Percentiles rank a stretch among this genome's conserved stretches.
phyloP scores from a whole-genome alignment of 2,113 vertebrate species.

The Okapia johnstoni region DNA sequence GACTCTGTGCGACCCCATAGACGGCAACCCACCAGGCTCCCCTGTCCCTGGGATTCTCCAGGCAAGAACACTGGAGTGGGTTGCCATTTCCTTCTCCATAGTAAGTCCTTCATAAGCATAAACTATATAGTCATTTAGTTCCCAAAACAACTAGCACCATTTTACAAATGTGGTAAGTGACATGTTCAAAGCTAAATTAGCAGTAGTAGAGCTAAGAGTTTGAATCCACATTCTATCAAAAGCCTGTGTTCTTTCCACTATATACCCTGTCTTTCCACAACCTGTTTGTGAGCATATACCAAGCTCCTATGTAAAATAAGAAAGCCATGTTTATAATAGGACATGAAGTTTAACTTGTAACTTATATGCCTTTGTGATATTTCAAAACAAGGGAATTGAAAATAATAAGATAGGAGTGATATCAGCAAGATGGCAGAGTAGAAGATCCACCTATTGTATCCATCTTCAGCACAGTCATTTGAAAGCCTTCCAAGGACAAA shows the following conservation, averaged over 20 bases:
- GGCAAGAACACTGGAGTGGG: too few relatives aligned
- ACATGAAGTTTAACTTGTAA: not conserved
- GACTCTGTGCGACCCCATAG: too few relatives aligned
- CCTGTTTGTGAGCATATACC: not conserved
- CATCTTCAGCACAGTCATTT: not conserved
- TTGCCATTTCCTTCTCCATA: too few relatives aligned
- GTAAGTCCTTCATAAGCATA: not conserved
- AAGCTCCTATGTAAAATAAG: not conserved
- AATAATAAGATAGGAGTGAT: not conserved
- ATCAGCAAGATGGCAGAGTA: not conserved
- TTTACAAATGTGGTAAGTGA: not conserved
- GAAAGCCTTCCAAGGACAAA: not conserved
- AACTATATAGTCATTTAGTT: not conserved
- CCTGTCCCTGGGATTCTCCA: too few relatives aligned
- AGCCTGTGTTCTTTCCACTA: not conserved
- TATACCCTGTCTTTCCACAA: not conserved
- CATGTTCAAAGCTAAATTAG: not conserved
- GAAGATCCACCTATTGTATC: not conserved
- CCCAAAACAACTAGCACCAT: not conserved
- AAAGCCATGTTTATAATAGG: not conserved
- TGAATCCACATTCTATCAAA: not conserved
- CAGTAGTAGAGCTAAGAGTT: not conserved
- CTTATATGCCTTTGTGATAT: not conserved
- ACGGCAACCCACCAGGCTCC: too few relatives aligned
- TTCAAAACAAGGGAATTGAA: not conserved